Conservation (phyloP, 2,113 vertebrate species). For the Nesospiza acunhae region DNA sequence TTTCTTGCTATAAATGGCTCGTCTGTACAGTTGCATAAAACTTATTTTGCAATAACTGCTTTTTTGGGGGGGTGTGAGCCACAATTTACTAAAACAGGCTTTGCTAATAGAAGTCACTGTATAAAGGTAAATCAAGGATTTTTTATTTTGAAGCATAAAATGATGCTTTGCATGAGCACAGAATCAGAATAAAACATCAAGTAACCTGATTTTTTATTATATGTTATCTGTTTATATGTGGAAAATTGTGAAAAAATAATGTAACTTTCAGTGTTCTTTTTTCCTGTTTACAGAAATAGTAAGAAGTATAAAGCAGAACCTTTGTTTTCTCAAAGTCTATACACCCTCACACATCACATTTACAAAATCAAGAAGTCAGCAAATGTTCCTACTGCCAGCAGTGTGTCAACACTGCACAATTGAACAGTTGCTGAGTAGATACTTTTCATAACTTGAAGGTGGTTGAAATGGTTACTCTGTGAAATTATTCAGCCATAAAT, state of each 20-base stretch:
- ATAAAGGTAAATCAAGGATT: not conserved
- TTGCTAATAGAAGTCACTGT: not conserved
- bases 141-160: not conserved
- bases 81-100: not conserved
- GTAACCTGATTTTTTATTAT: not conserved
- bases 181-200: not conserved
- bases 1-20: not conserved
- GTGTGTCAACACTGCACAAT: not conserved
- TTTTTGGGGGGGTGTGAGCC: not conserved
- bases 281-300: not conserved
- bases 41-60: not conserved
- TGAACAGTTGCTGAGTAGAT: constrained; percentile 3
- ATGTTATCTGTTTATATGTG: not conserved
- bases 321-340: not conserved
- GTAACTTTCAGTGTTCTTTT: not conserved
- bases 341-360: not conserved
- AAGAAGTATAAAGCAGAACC: not conserved
- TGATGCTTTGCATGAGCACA: not conserved
- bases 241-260: not conserved
- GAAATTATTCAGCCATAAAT: constrained; percentile 20
- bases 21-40: not conserved
- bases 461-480: not conserved
- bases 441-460: not conserved
- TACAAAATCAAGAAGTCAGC: constrained; percentile 17
- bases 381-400: not conserved